These are phyloP conservation scores for Melieria picta DNA, from an alignment of 2,888 invertebrate genomes.

Conservation along the genomic window DNA sequence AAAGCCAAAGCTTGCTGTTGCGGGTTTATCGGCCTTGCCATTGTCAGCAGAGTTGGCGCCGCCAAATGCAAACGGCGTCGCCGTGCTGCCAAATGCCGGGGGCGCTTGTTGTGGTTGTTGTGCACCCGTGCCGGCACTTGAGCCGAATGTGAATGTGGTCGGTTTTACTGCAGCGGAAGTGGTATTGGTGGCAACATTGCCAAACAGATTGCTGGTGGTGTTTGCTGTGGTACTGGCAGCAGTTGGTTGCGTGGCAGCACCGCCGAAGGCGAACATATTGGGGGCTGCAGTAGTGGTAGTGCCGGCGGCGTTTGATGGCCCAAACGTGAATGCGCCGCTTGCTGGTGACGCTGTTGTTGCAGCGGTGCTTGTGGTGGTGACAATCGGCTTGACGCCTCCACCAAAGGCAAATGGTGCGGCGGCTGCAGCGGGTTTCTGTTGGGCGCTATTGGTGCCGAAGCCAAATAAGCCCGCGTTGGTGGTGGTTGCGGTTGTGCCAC, in stretches of 20 bases:
- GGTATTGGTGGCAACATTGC: background rate
- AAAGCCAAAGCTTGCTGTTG: too few relatives aligned
- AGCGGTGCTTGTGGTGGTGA: constrained; percentile 5
- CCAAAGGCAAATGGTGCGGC: constrained; percentile 30
- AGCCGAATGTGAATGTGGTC: too few relatives aligned
- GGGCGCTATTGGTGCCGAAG: constrained; percentile 5
- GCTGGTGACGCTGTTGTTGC: background rate
- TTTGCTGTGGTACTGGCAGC: constrained; percentile 33
- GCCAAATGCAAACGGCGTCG: constrained; percentile 43
- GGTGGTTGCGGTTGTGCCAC: background rate
- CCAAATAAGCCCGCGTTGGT: constrained; percentile 7
- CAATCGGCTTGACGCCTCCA: background rate
- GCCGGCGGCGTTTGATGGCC: background rate
- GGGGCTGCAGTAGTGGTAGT: constrained; percentile 16
- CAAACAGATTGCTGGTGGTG: background rate
- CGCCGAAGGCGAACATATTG: constrained; percentile 12
- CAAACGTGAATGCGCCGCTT: constrained; percentile 32
- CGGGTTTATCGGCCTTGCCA: background rate
- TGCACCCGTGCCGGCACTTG: too few relatives aligned
- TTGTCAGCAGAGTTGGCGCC: constrained; percentile 15
- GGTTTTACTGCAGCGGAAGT: constrained; percentile 31
- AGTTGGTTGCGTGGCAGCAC: background rate
- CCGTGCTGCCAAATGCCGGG: constrained; percentile 27
- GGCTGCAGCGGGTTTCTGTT: constrained; percentile 20
- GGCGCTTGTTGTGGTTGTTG: constrained; percentile 13